phyloP scores from a whole-genome alignment of 2,113 vertebrate species.

The Ctenomys sociabilis region DNA sequence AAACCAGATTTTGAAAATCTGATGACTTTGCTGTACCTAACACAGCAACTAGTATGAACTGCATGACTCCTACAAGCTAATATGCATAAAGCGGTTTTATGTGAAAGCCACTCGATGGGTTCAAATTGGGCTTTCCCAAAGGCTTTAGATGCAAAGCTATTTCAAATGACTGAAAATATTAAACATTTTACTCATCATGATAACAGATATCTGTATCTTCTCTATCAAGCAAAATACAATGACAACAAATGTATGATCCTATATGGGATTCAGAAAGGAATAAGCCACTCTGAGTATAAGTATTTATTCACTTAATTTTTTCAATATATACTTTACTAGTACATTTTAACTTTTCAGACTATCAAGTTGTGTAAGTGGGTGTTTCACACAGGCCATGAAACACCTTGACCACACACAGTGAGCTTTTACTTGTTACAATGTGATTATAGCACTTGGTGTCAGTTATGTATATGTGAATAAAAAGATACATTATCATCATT shows the following conservation, averaged over 20 bases:
- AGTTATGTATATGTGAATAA: not conserved
- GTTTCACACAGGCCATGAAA: not conserved
- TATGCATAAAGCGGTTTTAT: not conserved
- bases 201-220: not conserved
- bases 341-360: not conserved
- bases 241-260: not conserved
- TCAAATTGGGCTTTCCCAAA: not conserved
- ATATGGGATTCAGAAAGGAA: not conserved
- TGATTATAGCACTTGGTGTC: not conserved
- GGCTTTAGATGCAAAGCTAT: constrained; percentile 31
- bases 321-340: not conserved
- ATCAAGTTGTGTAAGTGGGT: not conserved
- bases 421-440: not conserved
- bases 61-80: not conserved
- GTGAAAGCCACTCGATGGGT: not conserved
- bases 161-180: not conserved
- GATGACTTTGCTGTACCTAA: not conserved
- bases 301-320: not conserved
- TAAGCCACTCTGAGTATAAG: not conserved
- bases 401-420: not conserved
- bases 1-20: not conserved
- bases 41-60: not conserved
- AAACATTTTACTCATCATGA: not conserved
- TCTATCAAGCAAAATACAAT: not conserved
- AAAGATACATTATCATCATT: not conserved